Base-by-base conservation (phyloP, 2,113 vertebrate genomes). In the Miniopterus natalensis region DNA sequence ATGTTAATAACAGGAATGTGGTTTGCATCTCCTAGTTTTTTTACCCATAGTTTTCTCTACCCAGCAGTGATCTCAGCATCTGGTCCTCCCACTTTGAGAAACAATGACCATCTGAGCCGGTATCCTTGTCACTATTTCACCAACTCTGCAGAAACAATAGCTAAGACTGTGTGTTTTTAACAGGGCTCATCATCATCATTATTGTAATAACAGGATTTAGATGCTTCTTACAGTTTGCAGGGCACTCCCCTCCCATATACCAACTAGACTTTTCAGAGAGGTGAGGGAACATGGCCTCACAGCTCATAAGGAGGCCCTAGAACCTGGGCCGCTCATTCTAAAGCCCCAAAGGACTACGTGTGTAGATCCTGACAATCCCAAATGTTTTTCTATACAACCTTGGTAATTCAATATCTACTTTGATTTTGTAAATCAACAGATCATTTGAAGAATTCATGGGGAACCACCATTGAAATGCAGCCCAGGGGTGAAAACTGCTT, bases 1-100 rank as follows among this genome's bases (percentile, higher is more conserved):
- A 42, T 23, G 13, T 59, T 84, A 65, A 65, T 95, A 71, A 59
- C 1, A 84, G 68, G 66, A 84, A 63, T 25, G 1, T 25, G 21
- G 31, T n/a, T 87, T 90, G n/a, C 42, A 29, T 93, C 88, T 85
- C 79, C 89, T 51, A 14, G 23, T 31, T 90, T 90, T 36, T 80
- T 90, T 84, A 55, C 47, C 78, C 49, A 51, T 6, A 27, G 12
- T 71, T 55, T 71, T 71, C 53, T 42, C 25, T 13, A 1, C 57
- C 45, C 63, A 74, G 21, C 5, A 36, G 63, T 18, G 14, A 61
- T 21, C 77, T 61, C n/a, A 59, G 45, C 63, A 45, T 29, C 18
- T 36, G 10, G 21, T 79, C 45, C 47, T 94, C 84, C 81, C 25
- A 68, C 78, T n/a, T 74, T 57, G 63, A 94, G 61, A 75, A 93